phyloP scores from a whole-genome alignment of 2,888 invertebrate species.

The Galeopsomyia nigrocyanea region DNA sequence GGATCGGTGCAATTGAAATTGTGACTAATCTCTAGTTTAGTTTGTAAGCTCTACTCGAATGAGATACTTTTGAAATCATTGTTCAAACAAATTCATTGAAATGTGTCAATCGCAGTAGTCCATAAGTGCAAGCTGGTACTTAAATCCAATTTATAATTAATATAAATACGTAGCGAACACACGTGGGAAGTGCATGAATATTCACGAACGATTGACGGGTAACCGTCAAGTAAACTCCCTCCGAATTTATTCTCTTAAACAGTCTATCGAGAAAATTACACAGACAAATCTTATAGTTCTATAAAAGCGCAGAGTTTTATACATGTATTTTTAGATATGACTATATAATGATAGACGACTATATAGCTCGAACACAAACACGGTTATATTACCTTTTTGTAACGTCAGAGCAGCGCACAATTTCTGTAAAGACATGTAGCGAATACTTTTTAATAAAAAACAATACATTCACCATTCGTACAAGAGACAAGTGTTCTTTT shows the following conservation, averaged over 20 bases:
- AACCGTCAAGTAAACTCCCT: not conserved
- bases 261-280: not conserved
- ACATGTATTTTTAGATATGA: conserved; percentile 14
- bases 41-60: not conserved
- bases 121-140: no score
- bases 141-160: no score
- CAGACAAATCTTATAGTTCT: conserved; percentile 2
- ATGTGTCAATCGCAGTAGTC: no score
- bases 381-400: no score
- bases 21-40: not conserved
- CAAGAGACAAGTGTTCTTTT: not conserved
- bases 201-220: no score
- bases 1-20: conserved; percentile 21
- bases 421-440: not conserved
- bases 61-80: no score
- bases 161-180: no score
- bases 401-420: not conserved
- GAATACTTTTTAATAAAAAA: conserved; percentile 29
- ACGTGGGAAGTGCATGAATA: no score
- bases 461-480: not conserved
- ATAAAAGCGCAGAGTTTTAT: conserved; percentile 3
- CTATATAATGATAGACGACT: not conserved
- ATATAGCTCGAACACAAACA: not conserved
- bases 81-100: no score
- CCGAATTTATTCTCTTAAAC: not conserved